Conservation (phyloP, 2,888 invertebrate genomes). For the Petrolisthes manimaculis region DNA sequence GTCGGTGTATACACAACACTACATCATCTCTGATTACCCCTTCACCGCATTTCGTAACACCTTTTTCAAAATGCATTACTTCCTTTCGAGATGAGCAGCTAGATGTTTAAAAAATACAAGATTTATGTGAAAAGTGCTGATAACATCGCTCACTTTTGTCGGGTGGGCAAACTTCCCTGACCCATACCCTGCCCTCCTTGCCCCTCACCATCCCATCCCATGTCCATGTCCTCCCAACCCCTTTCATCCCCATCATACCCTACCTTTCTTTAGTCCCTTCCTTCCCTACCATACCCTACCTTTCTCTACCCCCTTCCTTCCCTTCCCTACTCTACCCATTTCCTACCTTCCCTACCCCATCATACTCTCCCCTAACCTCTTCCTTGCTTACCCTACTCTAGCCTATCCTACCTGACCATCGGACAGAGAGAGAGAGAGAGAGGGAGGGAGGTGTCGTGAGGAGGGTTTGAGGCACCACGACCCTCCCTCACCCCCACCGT, state of each 20-base stretch:
- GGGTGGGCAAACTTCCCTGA: neutral
- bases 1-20: too few species aligned
- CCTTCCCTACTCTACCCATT: neutral
- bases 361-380: neutral
- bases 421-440: too few species aligned
- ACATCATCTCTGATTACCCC: too few species aligned
- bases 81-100: constrained; percentile 39
- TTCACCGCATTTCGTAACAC: neutral
- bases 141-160: constrained; percentile 22
- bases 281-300: neutral
- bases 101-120: constrained; percentile 29
- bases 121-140: constrained; percentile 22
- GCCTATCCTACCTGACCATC: neutral
- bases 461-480: neutral
- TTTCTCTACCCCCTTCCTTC: neutral
- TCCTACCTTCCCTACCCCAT: neutral
- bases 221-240: neutral
- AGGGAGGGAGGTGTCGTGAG: neutral
- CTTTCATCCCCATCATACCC: constrained; percentile 1
- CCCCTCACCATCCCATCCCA: neutral
- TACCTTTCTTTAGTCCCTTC: neutral
- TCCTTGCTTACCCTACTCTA: neutral
- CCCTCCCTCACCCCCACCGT: neutral
- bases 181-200: neutral
- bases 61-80: constrained; percentile 35